Percentiles rank a stretch among this genome's conserved stretches.
Evolutionary conservation across 2,888 invertebrate species (phyloP).

Genomic region (Thecocarcelia acutangulata): DNA sequence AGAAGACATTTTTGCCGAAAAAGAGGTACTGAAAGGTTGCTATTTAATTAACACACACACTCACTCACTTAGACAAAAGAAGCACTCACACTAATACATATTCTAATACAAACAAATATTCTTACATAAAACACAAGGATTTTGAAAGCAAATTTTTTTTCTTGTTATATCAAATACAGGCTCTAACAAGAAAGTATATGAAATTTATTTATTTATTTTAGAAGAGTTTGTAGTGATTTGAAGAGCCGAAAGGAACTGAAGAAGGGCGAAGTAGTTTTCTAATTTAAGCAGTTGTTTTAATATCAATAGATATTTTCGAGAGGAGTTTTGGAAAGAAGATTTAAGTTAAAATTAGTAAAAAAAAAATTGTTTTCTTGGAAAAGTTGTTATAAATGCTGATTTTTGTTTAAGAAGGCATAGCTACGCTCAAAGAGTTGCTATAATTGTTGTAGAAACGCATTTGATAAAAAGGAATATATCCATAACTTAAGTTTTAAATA

Average conservation of each 20-base stretch:
- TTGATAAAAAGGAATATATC: no score
- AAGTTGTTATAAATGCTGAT: not conserved
- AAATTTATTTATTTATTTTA: conserved; percentile 46
- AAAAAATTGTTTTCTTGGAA: conserved; percentile 49
- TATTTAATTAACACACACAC: conserved; percentile 64
- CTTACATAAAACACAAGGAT: conserved; percentile 16
- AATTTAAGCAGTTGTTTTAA: conserved; percentile 21
- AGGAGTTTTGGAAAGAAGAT: conserved; percentile 33
- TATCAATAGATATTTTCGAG: not conserved
- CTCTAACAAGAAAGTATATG: conserved; percentile 44
- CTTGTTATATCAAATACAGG: conserved; percentile 7
- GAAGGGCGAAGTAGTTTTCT: not conserved
- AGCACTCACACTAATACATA: conserved; percentile 29
- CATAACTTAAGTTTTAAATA: no score
- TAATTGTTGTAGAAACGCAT: not conserved
- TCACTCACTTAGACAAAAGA: conserved; percentile 1
- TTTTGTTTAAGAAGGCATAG: not conserved
- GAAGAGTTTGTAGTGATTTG: not conserved
- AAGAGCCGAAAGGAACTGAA: not conserved
- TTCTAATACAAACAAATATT: not conserved
- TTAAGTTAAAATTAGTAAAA: conserved; percentile 31
- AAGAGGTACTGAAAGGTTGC: conserved; percentile 70
- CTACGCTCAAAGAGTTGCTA: not conserved
- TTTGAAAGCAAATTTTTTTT: conserved; percentile 18
- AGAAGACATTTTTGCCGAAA: conserved; percentile 61